Evolutionary conservation across 2,797 vertebrate species (phyloP), one percentile per base, ranked within the genome.

Genomic region (Protosalanx chinensis): DNA sequence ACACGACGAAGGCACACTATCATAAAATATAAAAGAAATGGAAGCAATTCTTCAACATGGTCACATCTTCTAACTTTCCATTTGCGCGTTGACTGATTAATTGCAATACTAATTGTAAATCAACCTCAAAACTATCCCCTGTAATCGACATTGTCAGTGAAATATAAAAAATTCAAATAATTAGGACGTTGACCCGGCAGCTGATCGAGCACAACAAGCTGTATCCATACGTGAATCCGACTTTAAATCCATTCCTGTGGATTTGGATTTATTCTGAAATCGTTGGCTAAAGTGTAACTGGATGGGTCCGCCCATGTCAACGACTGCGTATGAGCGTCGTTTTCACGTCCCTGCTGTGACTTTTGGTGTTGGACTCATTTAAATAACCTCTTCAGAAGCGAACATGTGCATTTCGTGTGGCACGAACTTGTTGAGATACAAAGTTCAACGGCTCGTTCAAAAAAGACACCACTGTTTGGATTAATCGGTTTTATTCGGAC

Each of bases 41-140:
- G 51, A 59, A 12, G 15, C 6, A 33, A 62, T 63, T 20, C 15
- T n/a, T 73, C 60, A 20, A 75, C 57, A 70, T 62, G 74, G 77
- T 76, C 85, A 81, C 85, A 77, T 69, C 76, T 81, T 76, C 83
- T n/a, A 73, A 60, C 75, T 72, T 76, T 82, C 79, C 83, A 72
- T 80, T 81, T 80, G 77, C 74, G 75, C 8, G 82, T 75, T 73
- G 71, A 63, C 72, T 71, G 76, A 82, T 79, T 5, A 83, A 73
- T 78, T 23, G 32, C 53, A 35, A 53, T n/a, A 70, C 77, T 64
- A 59, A 64, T 72, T 66, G 68, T 67, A 27, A 68, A 72, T 68
- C 70, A 72, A 70, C 58, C 70, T 70, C 32, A 74, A 76, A 70
- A 67, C 46, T 68, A 70, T 0, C 16, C 53, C 81, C 84, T 71